Percentiles rank a stretch among this genome's conserved stretches.
Evolutionary conservation across 2,113 vertebrate genomes (phyloP).

Genomic region (Syngnathus floridae): DNA sequence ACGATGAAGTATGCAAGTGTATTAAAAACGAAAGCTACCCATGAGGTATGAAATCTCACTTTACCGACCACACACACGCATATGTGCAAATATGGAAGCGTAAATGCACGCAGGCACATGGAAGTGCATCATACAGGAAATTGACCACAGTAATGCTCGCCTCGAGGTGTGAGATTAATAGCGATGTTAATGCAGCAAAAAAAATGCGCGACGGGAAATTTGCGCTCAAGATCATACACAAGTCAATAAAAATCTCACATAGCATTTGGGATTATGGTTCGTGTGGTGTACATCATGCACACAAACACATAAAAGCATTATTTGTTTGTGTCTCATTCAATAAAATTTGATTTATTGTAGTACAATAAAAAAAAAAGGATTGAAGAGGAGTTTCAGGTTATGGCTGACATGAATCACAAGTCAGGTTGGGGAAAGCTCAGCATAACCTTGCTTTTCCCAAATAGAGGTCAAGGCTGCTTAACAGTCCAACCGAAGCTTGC

Average conservation of each 20-base stretch:
- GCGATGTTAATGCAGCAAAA: slow-evolving; percentile 42
- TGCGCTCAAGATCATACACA: slow-evolving; percentile 12
- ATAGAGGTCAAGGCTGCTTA: background rate
- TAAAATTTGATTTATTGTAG: background rate
- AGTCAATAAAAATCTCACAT: slow-evolving; percentile 35
- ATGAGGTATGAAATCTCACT: slow-evolving; percentile 39
- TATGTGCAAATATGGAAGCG: background rate
- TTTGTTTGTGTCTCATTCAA: background rate
- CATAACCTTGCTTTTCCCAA: background rate
- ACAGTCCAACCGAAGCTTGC: background rate
- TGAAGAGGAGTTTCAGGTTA: background rate
- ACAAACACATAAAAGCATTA: background rate
- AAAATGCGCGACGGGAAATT: slow-evolving; percentile 27
- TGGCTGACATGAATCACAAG: background rate
- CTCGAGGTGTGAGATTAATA: slow-evolving; percentile 53
- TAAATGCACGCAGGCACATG: slow-evolving; percentile 1
- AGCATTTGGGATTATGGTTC: slow-evolving; percentile 20
- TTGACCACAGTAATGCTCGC: slow-evolving; percentile 37
- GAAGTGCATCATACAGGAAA: slow-evolving; percentile 37
- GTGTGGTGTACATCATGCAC: slow-evolving; percentile 11
- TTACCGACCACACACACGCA: slow-evolving; percentile 4
- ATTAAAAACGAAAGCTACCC: slow-evolving; percentile 28
- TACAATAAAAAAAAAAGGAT: background rate
- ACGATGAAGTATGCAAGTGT: slow-evolving; percentile 11
- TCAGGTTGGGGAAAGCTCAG: background rate